Base-by-base conservation (phyloP, 2,888 invertebrate genomes). In the Noctuana brunneofusca region DNA sequence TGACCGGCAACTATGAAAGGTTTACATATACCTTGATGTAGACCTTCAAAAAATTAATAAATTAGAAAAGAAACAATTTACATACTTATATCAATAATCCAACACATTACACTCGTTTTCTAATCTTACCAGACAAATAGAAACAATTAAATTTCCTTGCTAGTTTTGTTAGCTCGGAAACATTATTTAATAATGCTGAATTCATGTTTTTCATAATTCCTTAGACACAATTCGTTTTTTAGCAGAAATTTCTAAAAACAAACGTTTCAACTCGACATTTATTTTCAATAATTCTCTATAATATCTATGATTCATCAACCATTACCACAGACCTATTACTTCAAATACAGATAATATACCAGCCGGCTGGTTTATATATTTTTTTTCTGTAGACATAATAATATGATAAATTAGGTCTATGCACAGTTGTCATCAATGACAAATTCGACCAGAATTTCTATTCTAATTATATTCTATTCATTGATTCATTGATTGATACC, bases 141-240 rank as follows among this genome's bases (percentile, higher is more conserved):
- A 97, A 97, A 92, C 96, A 96, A 92, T 97, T 97, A 90, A 96
- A 97, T 93, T 96, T 96, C 83, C 95, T 94, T 66, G 97, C 96
- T 84, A 97, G 93, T 91, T 95, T 95, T 79, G 96, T 89, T 78
- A 96, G 92, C 75, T 89, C 90, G 54, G 90, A 91, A 80, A 87
- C 83, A 68, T 84, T 87, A 71, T 83, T 87, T 75, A 86, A 85
- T 70, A 82, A 75, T 71, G 81, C 74, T 69, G 88, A 86, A 84
- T 85, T 87, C 90, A 91, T 91, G 72, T 87, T 86, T 89, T 86
- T 90, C 89, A 90, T 90, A 81, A 67, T 80, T 83, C 79, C 50
- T 66, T 58, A 30, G n/a, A 59, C 52, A 14, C 35, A 11, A 6
- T 48, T 11, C 8, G 6, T 54, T 52, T 16, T 20, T 35, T 20